Percentiles rank a stretch among this genome's conserved stretches.
Evolutionary conservation across 1,140 invertebrate species (phyloP).

Genomic region (Drosophila erecta): DNA sequence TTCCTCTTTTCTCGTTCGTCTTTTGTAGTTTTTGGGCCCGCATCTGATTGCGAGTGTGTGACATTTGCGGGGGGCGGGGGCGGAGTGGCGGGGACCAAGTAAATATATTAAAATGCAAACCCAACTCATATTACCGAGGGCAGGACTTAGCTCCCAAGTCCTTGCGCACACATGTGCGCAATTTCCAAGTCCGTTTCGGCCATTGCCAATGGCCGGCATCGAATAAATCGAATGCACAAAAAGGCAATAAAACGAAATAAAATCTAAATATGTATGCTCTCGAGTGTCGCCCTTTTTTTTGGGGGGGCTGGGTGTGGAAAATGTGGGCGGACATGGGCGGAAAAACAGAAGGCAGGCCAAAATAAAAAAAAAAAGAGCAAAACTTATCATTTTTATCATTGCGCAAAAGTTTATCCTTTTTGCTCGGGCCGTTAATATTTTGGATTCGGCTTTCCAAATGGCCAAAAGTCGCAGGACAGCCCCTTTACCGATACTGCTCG

Average conservation of each 20-base stretch:
- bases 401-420: conserved; percentile 83
- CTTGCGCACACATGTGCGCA: conserved; percentile 81
- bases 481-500: conserved; percentile 58
- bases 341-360: conserved; percentile 29
- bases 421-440: conserved; percentile 77
- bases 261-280: conserved; percentile 76
- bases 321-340: conserved; percentile 20
- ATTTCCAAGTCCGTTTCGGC: conserved; percentile 80
- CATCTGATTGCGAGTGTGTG: conserved; percentile 80
- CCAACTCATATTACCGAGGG: conserved; percentile 74
- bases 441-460: conserved; percentile 70
- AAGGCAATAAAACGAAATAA: conserved; percentile 83
- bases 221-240: conserved; percentile 83
- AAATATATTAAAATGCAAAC: conserved; percentile 84
- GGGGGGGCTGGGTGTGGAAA: neutral
- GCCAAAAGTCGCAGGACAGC: conserved; percentile 39
- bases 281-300: conserved; percentile 64
- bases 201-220: conserved; percentile 73
- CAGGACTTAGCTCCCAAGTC: conserved; percentile 58
- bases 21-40: conserved; percentile 78
- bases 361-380: conserved; percentile 30
- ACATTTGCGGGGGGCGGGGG: conserved; percentile 60
- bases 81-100: conserved; percentile 12
- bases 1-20: conserved; percentile 57
- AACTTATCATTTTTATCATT: conserved; percentile 84